These are phyloP conservation scores for Synanthedon myopaeformis DNA, from an alignment of 2,888 invertebrate genomes.

Conservation along the genomic window DNA sequence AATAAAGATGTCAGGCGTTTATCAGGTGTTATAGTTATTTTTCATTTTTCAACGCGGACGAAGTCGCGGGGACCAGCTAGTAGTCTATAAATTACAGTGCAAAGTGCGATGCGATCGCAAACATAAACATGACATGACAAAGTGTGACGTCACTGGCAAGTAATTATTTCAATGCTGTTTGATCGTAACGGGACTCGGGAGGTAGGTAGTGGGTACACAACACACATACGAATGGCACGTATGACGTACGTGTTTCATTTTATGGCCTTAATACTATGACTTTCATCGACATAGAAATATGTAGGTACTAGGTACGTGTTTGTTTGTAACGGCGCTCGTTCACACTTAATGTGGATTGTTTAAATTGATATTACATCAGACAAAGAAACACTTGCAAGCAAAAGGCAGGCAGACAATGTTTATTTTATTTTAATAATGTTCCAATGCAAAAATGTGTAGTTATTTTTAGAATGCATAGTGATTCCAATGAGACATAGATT, in stretches of 20 bases:
- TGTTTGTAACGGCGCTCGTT: not conserved
- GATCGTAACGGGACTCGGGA: not conserved
- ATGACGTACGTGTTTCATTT: not conserved
- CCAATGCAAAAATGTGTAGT: too few relatives aligned
- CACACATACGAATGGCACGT: not conserved
- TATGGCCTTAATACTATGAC: slow-evolving; percentile 2
- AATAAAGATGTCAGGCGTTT: too few relatives aligned
- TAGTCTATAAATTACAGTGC: too few relatives aligned
- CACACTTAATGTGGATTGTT: not conserved
- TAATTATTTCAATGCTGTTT: not conserved
- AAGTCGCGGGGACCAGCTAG: too few relatives aligned
- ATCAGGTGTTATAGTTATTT: too few relatives aligned
- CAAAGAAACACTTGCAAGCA: too few relatives aligned
- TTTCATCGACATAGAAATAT: slow-evolving; percentile 3
- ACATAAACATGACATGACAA: slow-evolving; percentile 6
- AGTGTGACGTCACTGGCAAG: slow-evolving; percentile 6
- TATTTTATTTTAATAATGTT: too few relatives aligned
- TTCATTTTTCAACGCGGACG: too few relatives aligned
- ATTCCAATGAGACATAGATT: too few relatives aligned
- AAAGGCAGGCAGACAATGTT: too few relatives aligned
- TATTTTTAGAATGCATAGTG: too few relatives aligned
- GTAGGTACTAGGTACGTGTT: not conserved
- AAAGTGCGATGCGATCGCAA: not conserved
- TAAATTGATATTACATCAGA: too few relatives aligned
- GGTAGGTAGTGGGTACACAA: not conserved